Conservation (phyloP, 2,797 vertebrate species). For the Platyrinchus mystaceus region DNA sequence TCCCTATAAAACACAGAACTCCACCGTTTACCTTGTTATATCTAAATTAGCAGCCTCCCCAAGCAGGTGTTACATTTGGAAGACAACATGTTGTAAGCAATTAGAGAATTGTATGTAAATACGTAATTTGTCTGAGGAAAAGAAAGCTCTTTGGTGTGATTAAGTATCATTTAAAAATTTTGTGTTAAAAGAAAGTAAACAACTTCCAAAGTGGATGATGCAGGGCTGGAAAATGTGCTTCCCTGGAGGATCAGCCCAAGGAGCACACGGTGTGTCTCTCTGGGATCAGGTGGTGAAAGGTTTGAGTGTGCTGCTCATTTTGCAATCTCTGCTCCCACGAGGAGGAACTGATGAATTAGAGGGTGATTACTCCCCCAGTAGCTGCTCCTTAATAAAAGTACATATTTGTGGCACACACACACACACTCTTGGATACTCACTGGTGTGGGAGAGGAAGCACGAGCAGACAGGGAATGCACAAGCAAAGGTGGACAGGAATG, state of each 20-base stretch:
- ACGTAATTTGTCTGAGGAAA: conserved; percentile 65
- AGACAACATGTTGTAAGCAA: conserved; percentile 61
- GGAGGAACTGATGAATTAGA: neutral
- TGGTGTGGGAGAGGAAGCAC: fast-evolving
- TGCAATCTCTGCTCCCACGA: fast-evolving
- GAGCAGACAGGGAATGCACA: neutral
- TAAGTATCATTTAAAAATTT: conserved; percentile 44
- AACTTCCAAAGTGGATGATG: neutral
- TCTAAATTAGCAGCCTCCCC: conserved; percentile 55
- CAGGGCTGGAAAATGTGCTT: neutral
- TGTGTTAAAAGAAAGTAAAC: conserved; percentile 13
- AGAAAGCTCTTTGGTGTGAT: conserved; percentile 60
- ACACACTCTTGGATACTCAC: neutral
- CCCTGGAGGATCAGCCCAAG: neutral
- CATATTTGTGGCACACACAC: neutral
- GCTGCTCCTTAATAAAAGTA: neutral
- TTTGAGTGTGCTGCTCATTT: neutral
- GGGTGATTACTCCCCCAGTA: neutral
- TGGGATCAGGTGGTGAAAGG: neutral
- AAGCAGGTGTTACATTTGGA: conserved; percentile 64
- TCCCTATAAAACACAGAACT: neutral
- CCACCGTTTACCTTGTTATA: conserved; percentile 43
- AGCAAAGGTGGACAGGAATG: neutral
- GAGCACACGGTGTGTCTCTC: neutral
- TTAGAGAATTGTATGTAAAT: conserved; percentile 74